Evolutionary conservation across 2,797 vertebrate species (phyloP).

Genomic region (Helostoma temminkii): DNA sequence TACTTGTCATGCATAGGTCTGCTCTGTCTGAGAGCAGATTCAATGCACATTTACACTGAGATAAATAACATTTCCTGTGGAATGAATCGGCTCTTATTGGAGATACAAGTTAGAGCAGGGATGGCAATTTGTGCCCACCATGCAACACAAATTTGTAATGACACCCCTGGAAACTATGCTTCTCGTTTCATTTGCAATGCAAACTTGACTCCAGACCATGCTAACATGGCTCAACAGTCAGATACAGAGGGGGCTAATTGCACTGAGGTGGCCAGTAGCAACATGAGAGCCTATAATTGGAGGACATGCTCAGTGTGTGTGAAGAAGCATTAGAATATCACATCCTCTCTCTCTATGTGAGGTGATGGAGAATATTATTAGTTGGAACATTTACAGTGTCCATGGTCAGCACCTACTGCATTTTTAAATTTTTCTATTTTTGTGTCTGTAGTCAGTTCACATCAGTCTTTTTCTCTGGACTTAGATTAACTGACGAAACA

Average conservation of each 20-base stretch:
- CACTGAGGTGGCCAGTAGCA: slow-evolving; percentile 73
- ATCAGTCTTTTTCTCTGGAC: slow-evolving; percentile 3
- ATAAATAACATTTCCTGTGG: slow-evolving; percentile 67
- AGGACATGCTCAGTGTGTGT: slow-evolving; percentile 73
- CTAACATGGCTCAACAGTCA: slow-evolving; percentile 63
- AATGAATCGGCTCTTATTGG: slow-evolving; percentile 59
- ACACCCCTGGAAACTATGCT: slow-evolving; percentile 70
- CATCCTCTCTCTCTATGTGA: slow-evolving; percentile 69
- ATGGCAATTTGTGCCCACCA: slow-evolving; percentile 77
- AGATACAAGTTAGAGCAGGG: slow-evolving; percentile 66
- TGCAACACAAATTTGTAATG: slow-evolving; percentile 79
- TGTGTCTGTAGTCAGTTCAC: slow-evolving; percentile 18
- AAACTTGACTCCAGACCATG: slow-evolving; percentile 67
- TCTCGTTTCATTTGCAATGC: slow-evolving; percentile 76
- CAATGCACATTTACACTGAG: slow-evolving; percentile 47
- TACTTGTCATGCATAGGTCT: slow-evolving; percentile 61
- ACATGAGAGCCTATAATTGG: slow-evolving; percentile 79
- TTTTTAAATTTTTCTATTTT: slow-evolving; percentile 45
- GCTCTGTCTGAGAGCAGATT: slow-evolving; percentile 45
- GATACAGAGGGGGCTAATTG: slow-evolving; percentile 76
- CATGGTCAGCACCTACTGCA: slow-evolving; percentile 33
- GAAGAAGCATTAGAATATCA: slow-evolving; percentile 78
- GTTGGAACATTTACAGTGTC: slow-evolving; percentile 62
- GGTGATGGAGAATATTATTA: slow-evolving; percentile 71
- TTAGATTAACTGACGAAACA: slow-evolving; percentile 19